A percentile compares a stretch with the other conserved stretches of the same genome.
phyloP scores from a whole-genome alignment of 2,888 invertebrate species.

The Tridacna gigas region DNA sequence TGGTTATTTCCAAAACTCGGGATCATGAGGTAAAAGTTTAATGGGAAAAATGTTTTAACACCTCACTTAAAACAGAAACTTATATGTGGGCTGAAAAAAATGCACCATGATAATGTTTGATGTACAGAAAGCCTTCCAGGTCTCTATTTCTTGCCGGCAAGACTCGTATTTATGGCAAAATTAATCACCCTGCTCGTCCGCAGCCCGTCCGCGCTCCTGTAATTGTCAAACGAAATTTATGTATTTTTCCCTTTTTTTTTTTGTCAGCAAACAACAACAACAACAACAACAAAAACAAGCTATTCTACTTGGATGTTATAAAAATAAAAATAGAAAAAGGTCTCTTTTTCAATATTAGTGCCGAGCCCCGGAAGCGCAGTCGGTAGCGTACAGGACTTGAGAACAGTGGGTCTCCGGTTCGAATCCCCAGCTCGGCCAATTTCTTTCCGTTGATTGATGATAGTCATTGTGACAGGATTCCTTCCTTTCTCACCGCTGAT shows the following conservation, averaged over 20 bases:
- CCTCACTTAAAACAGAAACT: too few species aligned
- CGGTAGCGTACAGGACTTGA: not conserved
- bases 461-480: not conserved
- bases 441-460: not conserved
- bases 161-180: slow-evolving; percentile 48
- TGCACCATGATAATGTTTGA: too few species aligned
- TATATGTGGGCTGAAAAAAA: too few species aligned
- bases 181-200: slow-evolving; percentile 51
- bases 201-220: slow-evolving; percentile 55
- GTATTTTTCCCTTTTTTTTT: too few species aligned
- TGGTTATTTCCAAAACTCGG: too few species aligned
- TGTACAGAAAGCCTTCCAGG: not conserved
- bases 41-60: too few species aligned
- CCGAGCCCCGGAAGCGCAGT: not conserved
- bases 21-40: too few species aligned
- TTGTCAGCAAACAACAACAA: too few species aligned
- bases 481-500: not conserved
- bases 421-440: not conserved
- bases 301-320: too few species aligned
- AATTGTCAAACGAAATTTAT: not conserved
- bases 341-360: too few species aligned
- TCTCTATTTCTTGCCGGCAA: slow-evolving; percentile 31
- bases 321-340: too few species aligned
- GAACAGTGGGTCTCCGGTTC: not conserved
- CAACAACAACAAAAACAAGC: too few species aligned